A percentile compares a stretch with the other conserved stretches of the same genome.
Evolutionary conservation across 1,140 invertebrate species (phyloP).

Genomic region (Kradibia gibbosae): DNA sequence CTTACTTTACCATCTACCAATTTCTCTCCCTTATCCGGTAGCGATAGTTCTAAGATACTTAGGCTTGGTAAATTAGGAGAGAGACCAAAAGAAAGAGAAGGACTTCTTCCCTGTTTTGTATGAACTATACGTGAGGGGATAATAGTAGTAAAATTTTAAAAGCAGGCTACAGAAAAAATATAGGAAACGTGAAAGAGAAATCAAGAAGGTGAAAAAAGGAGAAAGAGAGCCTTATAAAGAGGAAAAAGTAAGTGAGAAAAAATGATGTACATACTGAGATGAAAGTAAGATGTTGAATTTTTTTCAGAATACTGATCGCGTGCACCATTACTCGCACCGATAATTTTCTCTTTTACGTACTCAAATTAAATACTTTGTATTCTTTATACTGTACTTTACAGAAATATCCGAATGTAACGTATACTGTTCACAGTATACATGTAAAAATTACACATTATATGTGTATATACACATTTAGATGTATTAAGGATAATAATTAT

Average conservation of each 20-base stretch:
- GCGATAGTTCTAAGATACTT: neutral
- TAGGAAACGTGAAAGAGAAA: neutral
- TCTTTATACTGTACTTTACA: too few relatives aligned
- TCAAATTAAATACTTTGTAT: neutral
- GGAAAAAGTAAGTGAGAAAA: neutral
- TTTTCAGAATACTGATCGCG: neutral
- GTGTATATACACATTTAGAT: too few relatives aligned
- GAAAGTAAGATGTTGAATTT: slow-evolving; percentile 28
- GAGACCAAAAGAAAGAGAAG: neutral
- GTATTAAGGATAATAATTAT: too few relatives aligned
- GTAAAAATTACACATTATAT: too few relatives aligned
- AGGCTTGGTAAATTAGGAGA: slow-evolving; percentile 43
- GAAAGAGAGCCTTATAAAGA: neutral
- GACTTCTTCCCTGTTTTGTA: neutral
- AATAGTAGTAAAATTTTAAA: slow-evolving; percentile 30
- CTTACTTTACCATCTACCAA: too few relatives aligned
- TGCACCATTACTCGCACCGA: neutral
- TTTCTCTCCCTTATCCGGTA: neutral
- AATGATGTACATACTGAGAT: neutral
- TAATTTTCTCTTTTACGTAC: neutral
- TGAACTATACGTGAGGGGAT: neutral
- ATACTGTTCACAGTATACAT: too few relatives aligned
- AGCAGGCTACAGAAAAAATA: neutral
- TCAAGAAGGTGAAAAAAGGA: neutral
- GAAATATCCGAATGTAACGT: too few relatives aligned